Evolutionary conservation across 2,113 vertebrate genomes (phyloP).

Genomic region (Callocephalon fimbriatum): DNA sequence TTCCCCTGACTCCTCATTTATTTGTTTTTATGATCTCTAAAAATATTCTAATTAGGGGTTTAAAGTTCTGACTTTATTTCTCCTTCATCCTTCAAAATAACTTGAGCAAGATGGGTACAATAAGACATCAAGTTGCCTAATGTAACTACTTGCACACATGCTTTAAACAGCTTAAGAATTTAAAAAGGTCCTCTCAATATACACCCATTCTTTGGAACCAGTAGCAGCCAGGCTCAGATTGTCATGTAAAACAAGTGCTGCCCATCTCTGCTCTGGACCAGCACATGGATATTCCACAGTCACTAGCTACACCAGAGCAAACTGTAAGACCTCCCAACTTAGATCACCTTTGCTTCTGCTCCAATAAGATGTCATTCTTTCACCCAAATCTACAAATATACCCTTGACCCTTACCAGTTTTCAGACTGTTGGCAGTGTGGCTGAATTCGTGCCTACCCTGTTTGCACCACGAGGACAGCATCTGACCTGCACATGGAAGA

Average conservation of each 20-base stretch:
- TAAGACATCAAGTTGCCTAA: background rate
- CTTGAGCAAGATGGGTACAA: background rate
- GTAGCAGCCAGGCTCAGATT: background rate
- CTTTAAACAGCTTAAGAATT: background rate
- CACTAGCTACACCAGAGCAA: background rate
- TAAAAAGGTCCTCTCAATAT: background rate
- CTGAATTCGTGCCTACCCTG: background rate
- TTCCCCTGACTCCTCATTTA: background rate
- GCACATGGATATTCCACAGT: background rate
- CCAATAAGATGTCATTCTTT: background rate
- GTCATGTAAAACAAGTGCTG: background rate
- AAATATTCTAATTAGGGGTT: background rate
- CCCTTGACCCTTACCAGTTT: background rate
- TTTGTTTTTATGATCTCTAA: background rate
- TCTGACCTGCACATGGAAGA: background rate
- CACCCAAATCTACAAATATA: background rate
- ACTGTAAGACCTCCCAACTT: background rate
- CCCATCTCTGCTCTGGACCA: background rate
- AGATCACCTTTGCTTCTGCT: background rate
- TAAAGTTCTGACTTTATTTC: background rate
- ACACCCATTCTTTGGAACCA: background rate
- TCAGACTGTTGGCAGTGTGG: background rate
- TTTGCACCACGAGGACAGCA: background rate
- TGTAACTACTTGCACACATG: accelerated
- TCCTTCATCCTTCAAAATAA: background rate